These are phyloP conservation scores for Trogon surrucura DNA, from an alignment of 2,113 vertebrate genomes.

Conservation along the genomic window DNA sequence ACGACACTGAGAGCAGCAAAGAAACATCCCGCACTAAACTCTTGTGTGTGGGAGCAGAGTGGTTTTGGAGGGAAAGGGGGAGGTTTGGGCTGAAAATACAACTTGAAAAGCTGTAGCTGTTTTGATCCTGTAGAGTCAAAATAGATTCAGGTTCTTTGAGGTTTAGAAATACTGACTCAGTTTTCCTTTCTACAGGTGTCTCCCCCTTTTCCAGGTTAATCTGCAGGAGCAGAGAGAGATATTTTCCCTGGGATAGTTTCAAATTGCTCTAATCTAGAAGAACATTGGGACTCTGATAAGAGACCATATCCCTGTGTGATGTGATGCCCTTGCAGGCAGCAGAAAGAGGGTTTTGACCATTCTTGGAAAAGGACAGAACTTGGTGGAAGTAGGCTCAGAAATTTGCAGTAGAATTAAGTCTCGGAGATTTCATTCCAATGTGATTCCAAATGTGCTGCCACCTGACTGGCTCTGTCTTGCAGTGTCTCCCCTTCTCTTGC, in stretches of 20 bases:
- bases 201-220: not conserved
- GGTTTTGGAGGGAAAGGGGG: not conserved
- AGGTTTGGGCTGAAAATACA: not conserved
- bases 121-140: not conserved
- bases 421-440: not conserved
- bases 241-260: not conserved
- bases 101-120: not conserved
- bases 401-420: not conserved
- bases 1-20: not conserved
- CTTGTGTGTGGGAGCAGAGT: not conserved
- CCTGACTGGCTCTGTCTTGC: not conserved
- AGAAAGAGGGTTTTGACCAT: not conserved
- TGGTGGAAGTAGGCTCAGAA: not conserved
- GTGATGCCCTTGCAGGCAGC: not conserved
- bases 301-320: not conserved
- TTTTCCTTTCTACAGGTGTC: not conserved
- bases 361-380: not conserved
- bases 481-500: not conserved
- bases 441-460: not conserved
- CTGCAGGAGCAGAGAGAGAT: not conserved
- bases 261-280: not conserved
- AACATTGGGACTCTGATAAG: not conserved
- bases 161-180: not conserved
- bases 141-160: not conserved
- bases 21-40: not conserved